Conservation (phyloP, 2,797 vertebrate genomes). For the Heteromormyrus szaboi region DNA sequence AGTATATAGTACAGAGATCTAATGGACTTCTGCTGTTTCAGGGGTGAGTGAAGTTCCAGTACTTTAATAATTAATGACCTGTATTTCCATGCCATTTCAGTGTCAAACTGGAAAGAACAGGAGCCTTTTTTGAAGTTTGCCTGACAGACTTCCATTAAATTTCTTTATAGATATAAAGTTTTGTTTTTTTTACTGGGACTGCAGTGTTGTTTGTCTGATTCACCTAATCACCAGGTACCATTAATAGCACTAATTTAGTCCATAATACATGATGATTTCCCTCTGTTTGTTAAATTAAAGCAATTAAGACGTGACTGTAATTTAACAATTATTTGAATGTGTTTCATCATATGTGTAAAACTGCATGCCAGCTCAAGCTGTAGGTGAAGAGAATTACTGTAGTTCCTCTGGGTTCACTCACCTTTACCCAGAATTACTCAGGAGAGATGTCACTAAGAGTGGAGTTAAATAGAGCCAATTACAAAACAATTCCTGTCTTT, state of each 20-base stretch:
- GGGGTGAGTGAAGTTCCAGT: not conserved
- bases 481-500: not conserved
- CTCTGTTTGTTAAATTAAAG: not conserved
- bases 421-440: not conserved
- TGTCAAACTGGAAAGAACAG: not conserved
- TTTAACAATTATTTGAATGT: not conserved
- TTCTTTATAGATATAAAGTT: not conserved
- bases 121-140: not conserved
- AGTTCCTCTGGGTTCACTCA: not conserved
- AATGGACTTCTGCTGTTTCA: not conserved
- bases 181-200: not conserved
- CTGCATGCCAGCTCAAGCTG: not conserved
- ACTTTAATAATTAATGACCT: not conserved
- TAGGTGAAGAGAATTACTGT: not conserved
- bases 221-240: not conserved
- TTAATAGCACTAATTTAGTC: not conserved
- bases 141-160: not conserved
- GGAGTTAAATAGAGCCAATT: not conserved
- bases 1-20: not conserved
- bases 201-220: not conserved
- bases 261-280: not conserved
- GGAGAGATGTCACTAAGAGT: not conserved
- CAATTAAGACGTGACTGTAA: not conserved
- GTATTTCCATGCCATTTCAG: not conserved
- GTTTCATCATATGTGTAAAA: not conserved